Evolutionary conservation across 2,888 invertebrate species (phyloP), one percentile per base, ranked within the genome.

Genomic region (Erebia ligea): DNA sequence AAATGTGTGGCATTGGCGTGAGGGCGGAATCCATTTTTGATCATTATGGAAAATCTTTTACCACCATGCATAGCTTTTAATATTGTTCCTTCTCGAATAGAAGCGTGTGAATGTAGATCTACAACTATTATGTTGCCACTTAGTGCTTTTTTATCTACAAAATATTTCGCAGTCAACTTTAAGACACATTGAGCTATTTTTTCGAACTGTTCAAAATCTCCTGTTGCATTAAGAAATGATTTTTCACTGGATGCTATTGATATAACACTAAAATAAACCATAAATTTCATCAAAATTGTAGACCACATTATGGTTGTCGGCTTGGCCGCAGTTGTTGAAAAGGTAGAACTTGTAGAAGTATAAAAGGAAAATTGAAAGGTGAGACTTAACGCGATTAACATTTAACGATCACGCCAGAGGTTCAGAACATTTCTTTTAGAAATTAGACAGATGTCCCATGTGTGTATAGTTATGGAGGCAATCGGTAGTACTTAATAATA

Each of bases 1-100:
- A 94, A 94, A 84, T 93, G 93, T 52, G 94, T 92, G 68, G 94
- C 93, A 81, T 94, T 94, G 68, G 88, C 89, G 79, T 94, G 94
- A 73, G 84, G 85, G 72, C 88, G 90, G 78, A 86, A 89, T 76
- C 93, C 92, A 81, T 94, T 92, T 82, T 94, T 94, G 77, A 92
- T 91, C 94, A 94, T 94, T 75, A 94, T 85, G 69, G 93, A 92
- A 82, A 92, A 94, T 78, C 91, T 88, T 71, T 87, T 88, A 40
- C 92, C 92, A 10, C 86, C 82, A 80, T 93, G 91, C 71, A 93
- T 89, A 15, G 93, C 92, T 75, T 84, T 83, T 82, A 94, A 86
- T 70, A 94, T 80, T 75, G 90, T 84, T 63, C 80, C 84, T 78
- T 93, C 89, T 76, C 90, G 90, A 0, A 82, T 85, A 0, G 93